Conservation (phyloP, 2,888 invertebrate species). For the Drosophila paracracens region DNA sequence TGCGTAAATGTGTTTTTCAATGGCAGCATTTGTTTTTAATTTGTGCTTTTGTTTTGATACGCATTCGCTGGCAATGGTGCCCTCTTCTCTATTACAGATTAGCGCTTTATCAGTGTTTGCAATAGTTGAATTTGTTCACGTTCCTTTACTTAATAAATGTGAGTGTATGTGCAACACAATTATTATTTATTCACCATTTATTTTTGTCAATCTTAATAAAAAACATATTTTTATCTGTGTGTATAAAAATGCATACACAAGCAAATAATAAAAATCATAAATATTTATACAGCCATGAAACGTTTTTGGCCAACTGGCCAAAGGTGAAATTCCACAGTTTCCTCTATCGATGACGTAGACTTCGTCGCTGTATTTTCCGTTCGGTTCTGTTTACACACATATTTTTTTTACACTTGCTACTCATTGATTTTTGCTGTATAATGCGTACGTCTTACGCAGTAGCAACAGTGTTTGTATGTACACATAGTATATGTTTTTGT, state of each 20-base stretch:
- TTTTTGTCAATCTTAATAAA: background rate
- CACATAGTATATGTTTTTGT: background rate
- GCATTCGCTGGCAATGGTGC: constrained; percentile 45
- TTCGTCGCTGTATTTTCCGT: constrained; percentile 31
- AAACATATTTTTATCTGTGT: background rate
- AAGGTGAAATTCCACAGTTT: constrained; percentile 27
- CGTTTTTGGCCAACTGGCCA: constrained; percentile 14
- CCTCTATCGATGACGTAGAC: constrained; percentile 58
- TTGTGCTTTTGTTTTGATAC: constrained; percentile 76
- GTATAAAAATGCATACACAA: background rate
- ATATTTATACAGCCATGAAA: constrained; percentile 21
- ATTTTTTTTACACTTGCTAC: constrained; percentile 62
- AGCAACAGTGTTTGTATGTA: constrained; percentile 44
- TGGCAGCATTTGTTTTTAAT: constrained; percentile 68
- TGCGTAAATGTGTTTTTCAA: constrained; percentile 48
- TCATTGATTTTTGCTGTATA: constrained; percentile 72
- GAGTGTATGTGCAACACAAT: background rate
- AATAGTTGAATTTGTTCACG: constrained; percentile 21
- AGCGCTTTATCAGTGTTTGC: constrained; percentile 58
- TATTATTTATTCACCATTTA: background rate
- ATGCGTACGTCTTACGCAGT: constrained; percentile 44
- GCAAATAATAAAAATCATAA: background rate
- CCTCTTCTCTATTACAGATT: constrained; percentile 17
- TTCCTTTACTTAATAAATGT: constrained; percentile 4
- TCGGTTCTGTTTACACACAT: constrained; percentile 61